Base-by-base conservation (phyloP, 2,797 vertebrate species). In the Falco rusticolus region DNA sequence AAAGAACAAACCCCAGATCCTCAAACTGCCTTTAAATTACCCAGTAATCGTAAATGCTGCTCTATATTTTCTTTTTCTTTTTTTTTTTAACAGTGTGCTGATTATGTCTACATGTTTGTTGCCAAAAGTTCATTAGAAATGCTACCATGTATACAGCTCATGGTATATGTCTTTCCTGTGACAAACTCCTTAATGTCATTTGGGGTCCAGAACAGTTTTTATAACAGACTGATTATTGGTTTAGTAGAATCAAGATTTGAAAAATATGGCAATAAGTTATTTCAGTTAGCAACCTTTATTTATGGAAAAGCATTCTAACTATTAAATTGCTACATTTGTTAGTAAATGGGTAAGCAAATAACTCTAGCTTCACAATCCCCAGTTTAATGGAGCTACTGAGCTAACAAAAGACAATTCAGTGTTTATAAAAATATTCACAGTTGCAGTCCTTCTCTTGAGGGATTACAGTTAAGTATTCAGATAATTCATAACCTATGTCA, bases 221-320 rank as follows among this genome's bases (percentile, higher is more conserved):
- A 75, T 70, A 96, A 97, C 93, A 96, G 87, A 91, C 53, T 97
- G 89, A 95, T 98, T 96, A 97, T 94, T 84, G 81, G 64, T 96
- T 96, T 83, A 94, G 91, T 54, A 95, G 76, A 94, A 94, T 84
- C 89, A 94, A 95, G 86, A 97, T 97, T 93, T 96, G 70, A 97
- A 97, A 98, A 90, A 45, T 95, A 97, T 97, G 96, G 82, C 97
- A 97, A 98, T 98, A 34, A 94, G 82, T 93, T 96, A 91, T 95
- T 97, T 96, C 94, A 96, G 88, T 70, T 89, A 95, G 84, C 43
- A 93, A 39, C 16, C 86, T 96, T 97, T 94, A 93, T 79, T 95
- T 93, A 92, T 43, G 72, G 70, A 97, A 94, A 93, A 79, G 26
- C 54, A 95, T 74, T 41, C 39, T 61, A 54, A 84, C 90, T 93